phyloP scores from a whole-genome alignment of 2,113 vertebrate species.

The Amblyornis subalaris region DNA sequence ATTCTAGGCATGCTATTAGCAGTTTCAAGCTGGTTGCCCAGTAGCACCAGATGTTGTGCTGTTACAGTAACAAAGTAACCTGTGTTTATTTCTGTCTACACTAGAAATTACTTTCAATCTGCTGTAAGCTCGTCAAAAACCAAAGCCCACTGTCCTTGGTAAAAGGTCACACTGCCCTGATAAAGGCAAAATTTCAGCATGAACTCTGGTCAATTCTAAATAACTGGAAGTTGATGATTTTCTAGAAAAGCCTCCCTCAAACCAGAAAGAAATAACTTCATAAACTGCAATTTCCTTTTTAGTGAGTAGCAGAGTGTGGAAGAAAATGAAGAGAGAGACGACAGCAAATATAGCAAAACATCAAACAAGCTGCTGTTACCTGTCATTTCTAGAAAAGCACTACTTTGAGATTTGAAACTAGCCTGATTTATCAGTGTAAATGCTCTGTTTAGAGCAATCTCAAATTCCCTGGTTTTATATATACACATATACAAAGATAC shows the following conservation, averaged over 20 bases:
- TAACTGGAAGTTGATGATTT: neutral
- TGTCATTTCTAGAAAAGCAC: neutral
- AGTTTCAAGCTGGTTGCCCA: neutral
- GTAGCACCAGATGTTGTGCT: neutral
- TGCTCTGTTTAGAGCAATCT: neutral
- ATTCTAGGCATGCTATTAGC: neutral
- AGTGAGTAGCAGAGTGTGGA: neutral
- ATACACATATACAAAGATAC: neutral
- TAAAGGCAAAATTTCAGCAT: neutral
- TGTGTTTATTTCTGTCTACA: neutral
- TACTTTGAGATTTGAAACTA: neutral
- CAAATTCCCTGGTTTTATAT: neutral
- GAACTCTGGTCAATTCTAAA: neutral
- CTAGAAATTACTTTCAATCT: neutral
- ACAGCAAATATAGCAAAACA: neutral
- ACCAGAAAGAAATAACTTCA: neutral
- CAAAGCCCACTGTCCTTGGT: neutral
- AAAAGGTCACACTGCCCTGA: neutral
- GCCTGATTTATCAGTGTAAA: neutral
- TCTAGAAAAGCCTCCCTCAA: neutral
- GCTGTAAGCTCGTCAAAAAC: neutral
- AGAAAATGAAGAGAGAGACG: neutral
- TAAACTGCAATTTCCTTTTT: neutral
- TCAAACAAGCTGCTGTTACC: neutral
- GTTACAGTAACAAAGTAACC: neutral